Evolutionary conservation across 2,113 vertebrate genomes (phyloP), one percentile per base, ranked within the genome.

Genomic region (Poecile atricapillus): DNA sequence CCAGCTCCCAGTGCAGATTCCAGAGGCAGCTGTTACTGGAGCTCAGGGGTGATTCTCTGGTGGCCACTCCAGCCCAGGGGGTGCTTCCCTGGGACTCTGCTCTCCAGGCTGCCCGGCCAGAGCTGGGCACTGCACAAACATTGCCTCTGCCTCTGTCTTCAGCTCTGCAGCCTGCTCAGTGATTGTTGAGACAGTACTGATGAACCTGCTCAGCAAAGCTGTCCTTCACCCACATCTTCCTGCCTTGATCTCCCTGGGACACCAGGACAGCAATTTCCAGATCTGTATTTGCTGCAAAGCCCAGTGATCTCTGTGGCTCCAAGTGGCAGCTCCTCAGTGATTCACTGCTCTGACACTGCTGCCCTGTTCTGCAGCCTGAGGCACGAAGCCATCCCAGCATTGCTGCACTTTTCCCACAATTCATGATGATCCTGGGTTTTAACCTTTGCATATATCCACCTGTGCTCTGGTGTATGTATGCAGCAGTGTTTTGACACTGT

Each of bases 391-490:
- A 35, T 4, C 17, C 14, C 25, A 78, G 31, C 43, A 18, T 5
- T 52, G 44, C 53, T 75, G 56, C 60, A 8, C 24, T 74, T 69
- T 53, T 0, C 55, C 64, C 25, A 37, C 11, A 7, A 1, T 80
- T 58, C 11, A 5, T 18, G 23, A 9, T 11, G 4, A 44, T 49
- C 5, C n/a, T 73, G 41, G 31, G 5, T 8, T 83, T 92, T 35
- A 56, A 30, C 21, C 35, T 76, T 35, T 59, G 18, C 8, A 3
- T 3, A 3, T 2, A 7, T 10, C 11, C 50, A 30, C 19, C 64
- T 19, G 60, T 28, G 41, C 63, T n/a, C 31, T 39, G 65, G 4
- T 4, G 2, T 4, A 2, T 5, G 18, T 0, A 13, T 13, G 30
- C 28, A 58, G 5, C 74, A 49, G 28, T 14, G 53, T 19, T 80